phyloP scores from a whole-genome alignment of 2,113 vertebrate genomes.

The Psammodynastes pulverulentus region DNA sequence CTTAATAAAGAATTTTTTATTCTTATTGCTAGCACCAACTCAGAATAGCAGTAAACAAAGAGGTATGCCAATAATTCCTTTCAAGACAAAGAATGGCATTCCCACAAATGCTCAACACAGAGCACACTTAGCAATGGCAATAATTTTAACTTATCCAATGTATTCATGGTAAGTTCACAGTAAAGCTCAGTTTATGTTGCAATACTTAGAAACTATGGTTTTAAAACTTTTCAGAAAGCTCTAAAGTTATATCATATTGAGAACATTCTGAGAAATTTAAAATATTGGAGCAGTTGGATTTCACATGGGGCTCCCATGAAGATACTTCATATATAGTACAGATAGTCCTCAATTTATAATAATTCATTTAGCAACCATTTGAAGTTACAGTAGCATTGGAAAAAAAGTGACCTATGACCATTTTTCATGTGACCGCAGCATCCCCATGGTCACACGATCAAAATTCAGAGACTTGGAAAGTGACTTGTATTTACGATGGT shows the following conservation, averaged over 20 bases:
- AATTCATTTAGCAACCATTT: no score
- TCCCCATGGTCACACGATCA: no score
- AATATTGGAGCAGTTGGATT: background rate
- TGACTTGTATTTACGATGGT: no score
- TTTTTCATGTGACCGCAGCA: no score
- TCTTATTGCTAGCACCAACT: background rate
- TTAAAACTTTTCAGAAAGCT: background rate
- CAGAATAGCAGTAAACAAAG: background rate
- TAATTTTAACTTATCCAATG: background rate
- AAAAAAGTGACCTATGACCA: no score
- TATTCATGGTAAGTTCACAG: background rate
- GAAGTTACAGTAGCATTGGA: no score
- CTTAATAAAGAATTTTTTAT: background rate
- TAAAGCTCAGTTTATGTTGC: background rate
- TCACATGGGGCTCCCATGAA: background rate
- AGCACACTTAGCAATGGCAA: background rate
- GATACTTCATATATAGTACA: background rate
- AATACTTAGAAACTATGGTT: background rate
- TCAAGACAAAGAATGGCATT: background rate
- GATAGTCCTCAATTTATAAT: no score
- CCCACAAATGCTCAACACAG: no score
- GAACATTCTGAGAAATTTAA: background rate
- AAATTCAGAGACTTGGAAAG: no score
- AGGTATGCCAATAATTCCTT: rapidly evolving
- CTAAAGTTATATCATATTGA: background rate